Conservation (phyloP, 2,888 invertebrate species). For the Acrocyrtus sp. region DNA sequence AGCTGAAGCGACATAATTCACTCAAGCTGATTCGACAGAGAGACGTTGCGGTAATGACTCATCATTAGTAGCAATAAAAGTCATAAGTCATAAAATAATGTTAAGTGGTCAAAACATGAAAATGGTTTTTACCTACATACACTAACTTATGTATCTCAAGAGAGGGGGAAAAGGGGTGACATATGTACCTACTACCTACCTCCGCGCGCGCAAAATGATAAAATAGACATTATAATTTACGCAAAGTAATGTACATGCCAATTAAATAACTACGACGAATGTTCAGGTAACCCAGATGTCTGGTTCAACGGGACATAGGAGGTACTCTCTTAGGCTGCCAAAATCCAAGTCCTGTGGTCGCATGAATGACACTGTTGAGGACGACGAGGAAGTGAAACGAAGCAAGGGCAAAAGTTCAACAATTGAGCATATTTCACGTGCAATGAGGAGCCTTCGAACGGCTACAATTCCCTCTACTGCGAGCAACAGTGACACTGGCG, state of each 20-base stretch:
- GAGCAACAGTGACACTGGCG: constrained; percentile 1
- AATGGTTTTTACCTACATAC: too few species aligned
- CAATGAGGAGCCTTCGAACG: constrained; percentile 45
- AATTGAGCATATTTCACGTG: constrained; percentile 42
- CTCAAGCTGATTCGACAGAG: constrained; percentile 55
- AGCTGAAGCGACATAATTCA: constrained; percentile 56
- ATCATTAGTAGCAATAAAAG: not conserved
- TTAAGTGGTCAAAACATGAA: not conserved
- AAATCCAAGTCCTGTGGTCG: constrained; percentile 57
- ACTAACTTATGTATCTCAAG: too few species aligned
- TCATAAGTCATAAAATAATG: not conserved
- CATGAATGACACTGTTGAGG: constrained; percentile 35
- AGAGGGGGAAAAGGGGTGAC: too few species aligned
- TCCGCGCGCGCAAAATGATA: too few species aligned
- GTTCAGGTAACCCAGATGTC: constrained; percentile 40
- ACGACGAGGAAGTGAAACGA: constrained; percentile 41
- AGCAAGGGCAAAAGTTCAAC: constrained; percentile 51
- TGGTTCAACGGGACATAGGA: constrained; percentile 48
- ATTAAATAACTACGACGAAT: too few species aligned
- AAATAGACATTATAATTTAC: too few species aligned
- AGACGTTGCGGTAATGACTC: constrained; percentile 43
- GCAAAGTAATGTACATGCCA: too few species aligned
- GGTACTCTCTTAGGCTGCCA: constrained; percentile 57
- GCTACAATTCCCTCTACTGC: constrained; percentile 3
- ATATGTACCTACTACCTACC: too few species aligned